These are phyloP conservation scores for Notamacropus eugenii DNA, from an alignment of 2,797 vertebrate species.

Conservation along the genomic window DNA sequence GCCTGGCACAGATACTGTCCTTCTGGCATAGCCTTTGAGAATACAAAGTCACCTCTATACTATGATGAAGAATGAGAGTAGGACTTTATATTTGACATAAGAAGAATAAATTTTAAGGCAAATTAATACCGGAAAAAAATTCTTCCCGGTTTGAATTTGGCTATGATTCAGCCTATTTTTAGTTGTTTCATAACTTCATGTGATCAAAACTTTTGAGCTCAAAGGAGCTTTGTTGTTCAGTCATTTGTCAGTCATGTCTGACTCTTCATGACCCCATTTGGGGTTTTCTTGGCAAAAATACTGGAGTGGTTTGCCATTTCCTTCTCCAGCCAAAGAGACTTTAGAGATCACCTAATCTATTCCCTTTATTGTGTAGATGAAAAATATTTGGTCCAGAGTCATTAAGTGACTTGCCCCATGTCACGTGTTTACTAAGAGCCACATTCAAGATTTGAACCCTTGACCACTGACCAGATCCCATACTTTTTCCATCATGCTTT, in stretches of 20 bases:
- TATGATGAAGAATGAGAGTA: background rate
- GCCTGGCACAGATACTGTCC: conserved; percentile 7
- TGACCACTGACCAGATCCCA: background rate
- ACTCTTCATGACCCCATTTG: background rate
- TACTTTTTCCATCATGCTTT: background rate
- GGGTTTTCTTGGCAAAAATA: background rate
- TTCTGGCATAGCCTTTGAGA: conserved; percentile 49
- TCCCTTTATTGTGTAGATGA: background rate
- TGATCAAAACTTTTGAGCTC: background rate
- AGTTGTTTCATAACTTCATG: background rate
- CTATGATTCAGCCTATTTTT: background rate
- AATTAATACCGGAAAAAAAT: background rate
- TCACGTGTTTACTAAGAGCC: background rate
- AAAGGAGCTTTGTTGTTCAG: background rate
- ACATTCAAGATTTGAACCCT: background rate
- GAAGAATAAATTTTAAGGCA: background rate
- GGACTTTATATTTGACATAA: background rate
- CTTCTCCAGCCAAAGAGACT: background rate
- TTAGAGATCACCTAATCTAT: background rate
- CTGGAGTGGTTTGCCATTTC: background rate
- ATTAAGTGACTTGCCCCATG: background rate
- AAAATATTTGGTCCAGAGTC: background rate
- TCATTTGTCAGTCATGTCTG: background rate
- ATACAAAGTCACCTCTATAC: background rate
- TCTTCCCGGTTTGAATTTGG: background rate